Evolutionary conservation across 2,888 invertebrate species (phyloP).

Genomic region (Spodoptera picta): DNA sequence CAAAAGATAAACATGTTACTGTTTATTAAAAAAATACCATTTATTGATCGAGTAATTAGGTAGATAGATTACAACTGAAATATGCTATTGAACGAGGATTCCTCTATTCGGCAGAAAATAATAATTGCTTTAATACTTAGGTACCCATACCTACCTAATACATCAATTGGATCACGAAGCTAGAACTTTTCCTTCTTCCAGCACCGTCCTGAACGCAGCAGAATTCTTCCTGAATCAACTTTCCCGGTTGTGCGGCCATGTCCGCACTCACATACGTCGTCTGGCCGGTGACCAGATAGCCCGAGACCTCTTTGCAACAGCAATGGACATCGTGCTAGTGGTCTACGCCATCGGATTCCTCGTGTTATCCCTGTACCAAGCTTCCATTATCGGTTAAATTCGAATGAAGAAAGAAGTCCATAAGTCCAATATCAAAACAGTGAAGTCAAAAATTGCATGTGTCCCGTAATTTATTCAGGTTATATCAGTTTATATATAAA

Average conservation of each 20-base stretch:
- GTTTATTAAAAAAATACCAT: too few species aligned
- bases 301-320: constrained; percentile 71
- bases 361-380: constrained; percentile 75
- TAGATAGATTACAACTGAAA: too few species aligned
- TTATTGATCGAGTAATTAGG: too few species aligned
- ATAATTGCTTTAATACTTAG: not conserved
- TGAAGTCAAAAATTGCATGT: constrained; percentile 42
- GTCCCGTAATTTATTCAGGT: constrained; percentile 26
- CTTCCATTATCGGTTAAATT: constrained; percentile 51
- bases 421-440: constrained; percentile 16
- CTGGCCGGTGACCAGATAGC: constrained; percentile 64
- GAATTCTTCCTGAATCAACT: constrained; percentile 63
- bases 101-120: too few species aligned
- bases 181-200: constrained; percentile 42
- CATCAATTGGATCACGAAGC: too few species aligned
- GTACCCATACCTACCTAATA: not conserved
- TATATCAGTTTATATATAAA: constrained; percentile 30
- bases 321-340: constrained; percentile 74
- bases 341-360: constrained; percentile 79
- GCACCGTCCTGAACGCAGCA: constrained; percentile 62
- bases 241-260: constrained; percentile 47
- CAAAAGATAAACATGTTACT: not conserved
- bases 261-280: constrained; percentile 57
- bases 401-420: too few species aligned
- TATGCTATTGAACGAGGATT: too few species aligned